A percentile compares a stretch with the other conserved stretches of the same genome.
These are phyloP conservation scores for Pollenia angustigena DNA, from an alignment of 2,888 invertebrate genomes.

Conservation along the genomic window DNA sequence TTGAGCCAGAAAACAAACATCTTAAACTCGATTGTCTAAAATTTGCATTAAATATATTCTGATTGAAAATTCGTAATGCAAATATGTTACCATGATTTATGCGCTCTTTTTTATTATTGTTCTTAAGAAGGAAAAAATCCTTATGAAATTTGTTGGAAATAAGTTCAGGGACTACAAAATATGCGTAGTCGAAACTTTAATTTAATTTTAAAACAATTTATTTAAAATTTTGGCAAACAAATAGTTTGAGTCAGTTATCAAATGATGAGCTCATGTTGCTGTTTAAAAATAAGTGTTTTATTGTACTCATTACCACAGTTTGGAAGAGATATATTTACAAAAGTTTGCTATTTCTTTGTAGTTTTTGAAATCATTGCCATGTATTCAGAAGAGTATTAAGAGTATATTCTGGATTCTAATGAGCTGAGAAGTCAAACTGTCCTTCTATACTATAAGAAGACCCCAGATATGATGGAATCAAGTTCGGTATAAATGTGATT, in stretches of 20 bases:
- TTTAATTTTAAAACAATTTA: not conserved
- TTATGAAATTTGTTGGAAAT: not conserved
- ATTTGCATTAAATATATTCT: slow-evolving; percentile 52
- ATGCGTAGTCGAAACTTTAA: not conserved
- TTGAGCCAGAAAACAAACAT: slow-evolving; percentile 37
- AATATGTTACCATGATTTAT: slow-evolving; percentile 22
- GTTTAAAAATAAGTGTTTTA: not conserved
- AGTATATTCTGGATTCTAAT: too few species aligned
- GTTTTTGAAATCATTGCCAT: too few species aligned
- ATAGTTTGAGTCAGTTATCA: not conserved
- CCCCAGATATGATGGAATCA: too few species aligned
- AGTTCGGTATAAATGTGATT: too few species aligned
- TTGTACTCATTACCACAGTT: not conserved
- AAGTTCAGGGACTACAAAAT: not conserved
- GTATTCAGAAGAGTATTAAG: accelerated
- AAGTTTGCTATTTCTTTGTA: too few species aligned
- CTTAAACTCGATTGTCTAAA: slow-evolving; percentile 31
- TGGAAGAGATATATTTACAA: not conserved
- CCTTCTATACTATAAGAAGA: too few species aligned
- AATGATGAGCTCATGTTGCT: not conserved
- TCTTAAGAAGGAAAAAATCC: not conserved
- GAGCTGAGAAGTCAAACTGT: too few species aligned
- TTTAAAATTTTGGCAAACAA: not conserved
- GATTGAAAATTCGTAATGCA: slow-evolving; percentile 25
- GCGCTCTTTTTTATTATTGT: not conserved